These are phyloP conservation scores for Semnornis frantzii DNA, from an alignment of 2,113 vertebrate genomes.

Conservation along the genomic window DNA sequence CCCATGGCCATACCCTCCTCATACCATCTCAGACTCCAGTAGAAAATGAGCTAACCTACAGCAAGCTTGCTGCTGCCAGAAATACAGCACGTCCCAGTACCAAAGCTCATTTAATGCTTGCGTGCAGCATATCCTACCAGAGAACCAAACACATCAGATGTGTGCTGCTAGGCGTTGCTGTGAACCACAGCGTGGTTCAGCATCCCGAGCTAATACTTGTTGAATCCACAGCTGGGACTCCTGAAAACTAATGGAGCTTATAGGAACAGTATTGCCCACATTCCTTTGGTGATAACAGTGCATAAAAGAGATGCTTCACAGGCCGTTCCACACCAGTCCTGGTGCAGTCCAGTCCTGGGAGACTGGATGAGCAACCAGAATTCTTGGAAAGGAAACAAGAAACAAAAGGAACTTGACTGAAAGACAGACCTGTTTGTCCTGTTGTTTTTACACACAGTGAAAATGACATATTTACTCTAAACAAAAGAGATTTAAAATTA, in stretches of 20 bases:
- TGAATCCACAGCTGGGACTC: not conserved
- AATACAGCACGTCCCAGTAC: no score
- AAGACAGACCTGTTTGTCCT: not conserved
- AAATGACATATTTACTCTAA: not conserved
- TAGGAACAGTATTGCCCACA: fast-evolving
- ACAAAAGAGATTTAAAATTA: not conserved
- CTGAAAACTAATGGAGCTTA: not conserved
- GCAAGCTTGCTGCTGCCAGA: not conserved
- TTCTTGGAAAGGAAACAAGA: not conserved
- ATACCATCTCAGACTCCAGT: not conserved
- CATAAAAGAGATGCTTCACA: not conserved
- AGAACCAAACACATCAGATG: not conserved
- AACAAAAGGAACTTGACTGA: not conserved
- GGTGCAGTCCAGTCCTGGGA: not conserved
- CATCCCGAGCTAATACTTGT: not conserved
- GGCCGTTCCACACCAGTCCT: not conserved
- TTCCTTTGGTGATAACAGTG: not conserved
- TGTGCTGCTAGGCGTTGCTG: not conserved
- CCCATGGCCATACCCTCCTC: not conserved
- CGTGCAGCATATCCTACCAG: not conserved
- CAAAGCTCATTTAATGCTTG: not conserved
- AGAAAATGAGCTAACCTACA: not conserved
- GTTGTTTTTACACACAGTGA: not conserved
- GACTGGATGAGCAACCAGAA: not conserved
- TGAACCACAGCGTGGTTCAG: not conserved